phyloP scores from a whole-genome alignment of 2,113 vertebrate species.

The Anseranas semipalmata region DNA sequence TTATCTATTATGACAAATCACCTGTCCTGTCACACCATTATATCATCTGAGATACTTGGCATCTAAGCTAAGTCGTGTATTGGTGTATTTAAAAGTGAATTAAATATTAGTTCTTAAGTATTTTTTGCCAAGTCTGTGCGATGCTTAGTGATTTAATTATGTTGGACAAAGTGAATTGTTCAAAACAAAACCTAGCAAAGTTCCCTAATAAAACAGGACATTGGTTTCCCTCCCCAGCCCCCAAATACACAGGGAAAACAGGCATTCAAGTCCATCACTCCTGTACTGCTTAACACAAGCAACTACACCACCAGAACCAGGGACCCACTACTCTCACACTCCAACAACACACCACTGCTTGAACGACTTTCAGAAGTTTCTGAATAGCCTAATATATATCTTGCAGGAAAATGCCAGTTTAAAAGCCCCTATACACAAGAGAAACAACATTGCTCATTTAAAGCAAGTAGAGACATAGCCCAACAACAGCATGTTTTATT shows the following conservation, averaged over 20 bases:
- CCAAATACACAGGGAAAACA: not conserved
- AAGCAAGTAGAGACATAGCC: not conserved
- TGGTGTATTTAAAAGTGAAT: conserved; percentile 29
- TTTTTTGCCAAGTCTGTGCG: not conserved
- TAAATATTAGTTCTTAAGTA: conserved; percentile 45
- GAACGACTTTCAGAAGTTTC: not conserved
- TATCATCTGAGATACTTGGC: not conserved
- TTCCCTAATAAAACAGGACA: conserved; percentile 60
- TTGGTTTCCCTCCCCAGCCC: conserved; percentile 21
- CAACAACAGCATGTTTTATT: not conserved
- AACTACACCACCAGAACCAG: not conserved
- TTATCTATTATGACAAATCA: conserved; percentile 8
- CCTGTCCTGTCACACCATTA: not conserved
- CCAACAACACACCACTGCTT: not conserved
- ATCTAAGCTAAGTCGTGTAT: not conserved
- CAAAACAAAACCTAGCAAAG: conserved; percentile 60
- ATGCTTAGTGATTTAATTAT: conserved; percentile 55
- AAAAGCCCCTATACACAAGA: not conserved
- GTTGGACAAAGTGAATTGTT: conserved; percentile 58
- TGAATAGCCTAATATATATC: not conserved
- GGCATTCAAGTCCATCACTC: not conserved
- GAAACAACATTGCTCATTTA: not conserved
- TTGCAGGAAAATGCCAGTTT: not conserved
- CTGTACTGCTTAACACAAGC: not conserved
- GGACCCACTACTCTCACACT: not conserved